These are phyloP conservation scores for Tetraodon nigroviridis DNA, from an alignment of 2,113 vertebrate species.

Conservation along the genomic window DNA sequence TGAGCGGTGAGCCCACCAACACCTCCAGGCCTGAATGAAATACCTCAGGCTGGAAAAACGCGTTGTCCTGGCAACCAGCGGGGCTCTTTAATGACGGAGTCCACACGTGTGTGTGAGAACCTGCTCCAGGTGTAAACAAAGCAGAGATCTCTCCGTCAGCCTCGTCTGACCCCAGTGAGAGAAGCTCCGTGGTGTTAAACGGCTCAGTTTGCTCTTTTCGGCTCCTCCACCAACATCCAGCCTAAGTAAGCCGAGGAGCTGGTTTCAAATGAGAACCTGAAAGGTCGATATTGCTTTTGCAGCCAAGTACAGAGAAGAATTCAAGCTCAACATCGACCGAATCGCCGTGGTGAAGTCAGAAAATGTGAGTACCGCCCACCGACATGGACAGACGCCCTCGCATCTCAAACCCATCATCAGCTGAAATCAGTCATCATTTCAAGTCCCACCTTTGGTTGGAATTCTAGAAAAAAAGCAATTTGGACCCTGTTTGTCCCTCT, in stretches of 20 bases:
- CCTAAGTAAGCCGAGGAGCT: neutral
- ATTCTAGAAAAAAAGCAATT: no score
- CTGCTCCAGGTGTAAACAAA: constrained; percentile 21
- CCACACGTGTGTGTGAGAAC: constrained; percentile 12
- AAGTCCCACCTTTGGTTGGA: no score
- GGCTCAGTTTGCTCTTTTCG: neutral
- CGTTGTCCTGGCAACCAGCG: constrained; percentile 11
- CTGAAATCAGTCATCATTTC: no score
- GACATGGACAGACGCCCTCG: no score
- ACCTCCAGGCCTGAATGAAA: constrained; percentile 37
- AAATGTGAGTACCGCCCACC: constrained; percentile 72
- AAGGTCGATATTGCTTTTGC: constrained; percentile 20
- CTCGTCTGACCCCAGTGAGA: constrained; percentile 35
- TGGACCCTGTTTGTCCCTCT: no score
- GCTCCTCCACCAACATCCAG: no score
- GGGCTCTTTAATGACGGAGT: constrained; percentile 5
- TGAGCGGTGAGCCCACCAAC: neutral
- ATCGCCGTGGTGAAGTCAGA: constrained; percentile 78
- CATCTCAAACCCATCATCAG: no score
- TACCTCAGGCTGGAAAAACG: constrained; percentile 33
- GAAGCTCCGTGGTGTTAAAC: constrained; percentile 1
- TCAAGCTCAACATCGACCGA: constrained; percentile 76
- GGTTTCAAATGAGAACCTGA: constrained; percentile 1
- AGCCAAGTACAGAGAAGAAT: constrained; percentile 81
- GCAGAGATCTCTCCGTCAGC: neutral